A percentile compares a stretch with the other conserved stretches of the same genome.
phyloP scores from a whole-genome alignment of 2,113 vertebrate species.

The Tyto alba region DNA sequence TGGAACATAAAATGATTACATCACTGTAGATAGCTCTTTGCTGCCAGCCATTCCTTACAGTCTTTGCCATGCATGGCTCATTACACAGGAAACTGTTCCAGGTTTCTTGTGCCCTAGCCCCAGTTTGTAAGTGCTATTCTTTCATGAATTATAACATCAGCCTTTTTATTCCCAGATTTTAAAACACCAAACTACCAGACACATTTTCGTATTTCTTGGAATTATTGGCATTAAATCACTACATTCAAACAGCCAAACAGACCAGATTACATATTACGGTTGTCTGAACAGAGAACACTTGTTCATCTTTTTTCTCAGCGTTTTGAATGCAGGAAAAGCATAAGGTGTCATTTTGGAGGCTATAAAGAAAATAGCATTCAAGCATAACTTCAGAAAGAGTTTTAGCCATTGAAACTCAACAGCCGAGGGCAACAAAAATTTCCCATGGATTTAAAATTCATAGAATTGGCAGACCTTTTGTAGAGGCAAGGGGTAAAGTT shows the following conservation, averaged over 20 bases:
- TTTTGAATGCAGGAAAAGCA: constrained; percentile 38
- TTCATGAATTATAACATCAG: background rate
- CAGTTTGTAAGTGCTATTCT: background rate
- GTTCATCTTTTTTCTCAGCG: constrained; percentile 34
- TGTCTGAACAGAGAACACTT: constrained; percentile 5
- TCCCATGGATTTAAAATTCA: constrained; percentile 68
- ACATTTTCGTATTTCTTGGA: constrained; percentile 15
- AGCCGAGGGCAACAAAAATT: constrained; percentile 54
- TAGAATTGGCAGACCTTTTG: constrained; percentile 59
- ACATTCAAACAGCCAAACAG: background rate
- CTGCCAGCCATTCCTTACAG: background rate
- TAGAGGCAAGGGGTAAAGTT: constrained; percentile 52
- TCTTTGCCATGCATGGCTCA: background rate
- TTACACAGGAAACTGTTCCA: constrained; percentile 1
- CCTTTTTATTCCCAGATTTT: background rate
- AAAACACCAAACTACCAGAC: background rate
- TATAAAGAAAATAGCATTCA: constrained; percentile 31
- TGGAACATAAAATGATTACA: background rate
- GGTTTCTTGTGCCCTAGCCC: background rate
- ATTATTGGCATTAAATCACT: constrained; percentile 35
- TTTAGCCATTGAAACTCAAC: constrained; percentile 48
- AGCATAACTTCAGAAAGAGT: constrained; percentile 60
- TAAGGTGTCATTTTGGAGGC: constrained; percentile 51
- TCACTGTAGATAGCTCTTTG: background rate
- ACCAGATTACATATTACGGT: background rate